Base-by-base conservation (phyloP, 2,797 vertebrate genomes). In the Schizopygopsis malacanthus region DNA sequence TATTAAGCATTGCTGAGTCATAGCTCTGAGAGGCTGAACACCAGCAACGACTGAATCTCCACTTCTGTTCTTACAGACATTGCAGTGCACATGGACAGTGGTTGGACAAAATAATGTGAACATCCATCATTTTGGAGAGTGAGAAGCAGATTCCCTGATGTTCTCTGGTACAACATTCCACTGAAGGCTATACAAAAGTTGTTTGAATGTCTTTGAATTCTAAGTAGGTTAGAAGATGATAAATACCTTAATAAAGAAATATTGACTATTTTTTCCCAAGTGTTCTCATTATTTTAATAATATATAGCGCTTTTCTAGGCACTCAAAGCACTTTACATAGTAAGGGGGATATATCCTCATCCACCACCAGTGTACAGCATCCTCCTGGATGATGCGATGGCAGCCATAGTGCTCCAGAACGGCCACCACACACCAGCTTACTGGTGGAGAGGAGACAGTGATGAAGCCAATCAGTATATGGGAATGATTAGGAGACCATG, bases 1-100 rank as follows among this genome's bases (percentile, higher is more conserved):
- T 45, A 73, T 82, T 61, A 73, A 61, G 70, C 70, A 83, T 59
- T 16, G 70, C 70, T 82, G 81, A 82, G 70, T 73, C 81, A 82
- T 63, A 37, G 9, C 13, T 76, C 82, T 76, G 59, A 83, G 25
- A 73, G 70, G 18, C 16, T 47, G 18, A 83, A 59, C 54, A 33
- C 69, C 67, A 18, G 18, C 39, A 59, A 59, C 43, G 80, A 59
- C 37, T 72, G 67, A 72, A 8, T 45, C 70, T 41, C 33, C 1
- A 4, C 7, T 77, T 59, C 52, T n/a, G 12, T 59, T 39, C 7
- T 15, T n/a, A 41, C 52, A 65, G 56, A 13, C 71, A 50, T 47
- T 18, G 9, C 72, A 25, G 22, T 83, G n/a, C 39, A 39, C 69
- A 65, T 54, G 15, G 28, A 61, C n/a, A 25, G 59, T 6, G 59